phyloP scores from a whole-genome alignment of 2,888 invertebrate genomes.

The Apodemia duryi region DNA sequence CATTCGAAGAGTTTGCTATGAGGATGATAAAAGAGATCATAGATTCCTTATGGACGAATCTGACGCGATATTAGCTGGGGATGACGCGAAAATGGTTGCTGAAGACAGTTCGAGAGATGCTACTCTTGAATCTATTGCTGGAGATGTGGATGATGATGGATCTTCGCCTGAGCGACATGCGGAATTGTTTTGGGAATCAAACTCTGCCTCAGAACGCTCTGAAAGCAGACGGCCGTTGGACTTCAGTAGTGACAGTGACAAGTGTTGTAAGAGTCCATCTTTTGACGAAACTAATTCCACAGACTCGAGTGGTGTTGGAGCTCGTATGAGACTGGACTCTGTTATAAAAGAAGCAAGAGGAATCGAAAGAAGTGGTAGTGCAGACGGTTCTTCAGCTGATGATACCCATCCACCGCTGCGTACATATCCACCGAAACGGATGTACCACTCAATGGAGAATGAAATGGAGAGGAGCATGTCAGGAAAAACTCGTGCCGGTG shows the following conservation, averaged over 20 bases:
- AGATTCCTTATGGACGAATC: slow-evolving; percentile 55
- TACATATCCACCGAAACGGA: slow-evolving; percentile 58
- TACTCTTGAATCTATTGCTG: slow-evolving; percentile 48
- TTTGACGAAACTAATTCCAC: slow-evolving; percentile 65
- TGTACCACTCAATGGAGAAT: slow-evolving; percentile 42
- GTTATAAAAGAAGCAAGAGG: slow-evolving; percentile 68
- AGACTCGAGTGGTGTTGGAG: slow-evolving; percentile 59
- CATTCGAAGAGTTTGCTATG: slow-evolving; percentile 61
- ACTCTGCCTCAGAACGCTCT: slow-evolving; percentile 58
- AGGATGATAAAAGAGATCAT: slow-evolving; percentile 47
- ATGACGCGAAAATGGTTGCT: slow-evolving; percentile 55
- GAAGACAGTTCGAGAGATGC: slow-evolving; percentile 57
- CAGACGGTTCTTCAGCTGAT: slow-evolving; percentile 54
- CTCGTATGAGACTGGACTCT: slow-evolving; percentile 64
- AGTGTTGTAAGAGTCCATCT: slow-evolving; percentile 69
- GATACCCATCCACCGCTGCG: slow-evolving; percentile 58
- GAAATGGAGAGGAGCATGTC: slow-evolving; percentile 62
- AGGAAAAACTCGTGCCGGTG: slow-evolving; percentile 56
- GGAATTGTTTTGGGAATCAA: slow-evolving; percentile 70
- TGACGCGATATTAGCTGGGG: slow-evolving; percentile 49
- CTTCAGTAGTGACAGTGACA: slow-evolving; percentile 71
- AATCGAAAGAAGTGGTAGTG: slow-evolving; percentile 48
- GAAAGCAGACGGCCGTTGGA: slow-evolving; percentile 56
- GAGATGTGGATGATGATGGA: slow-evolving; percentile 51
- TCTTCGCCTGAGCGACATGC: slow-evolving; percentile 62